A percentile compares a stretch with the other conserved stretches of the same genome.
These are phyloP conservation scores for Mus spretus DNA, from an alignment of 2,797 vertebrate species.

Conservation along the genomic window DNA sequence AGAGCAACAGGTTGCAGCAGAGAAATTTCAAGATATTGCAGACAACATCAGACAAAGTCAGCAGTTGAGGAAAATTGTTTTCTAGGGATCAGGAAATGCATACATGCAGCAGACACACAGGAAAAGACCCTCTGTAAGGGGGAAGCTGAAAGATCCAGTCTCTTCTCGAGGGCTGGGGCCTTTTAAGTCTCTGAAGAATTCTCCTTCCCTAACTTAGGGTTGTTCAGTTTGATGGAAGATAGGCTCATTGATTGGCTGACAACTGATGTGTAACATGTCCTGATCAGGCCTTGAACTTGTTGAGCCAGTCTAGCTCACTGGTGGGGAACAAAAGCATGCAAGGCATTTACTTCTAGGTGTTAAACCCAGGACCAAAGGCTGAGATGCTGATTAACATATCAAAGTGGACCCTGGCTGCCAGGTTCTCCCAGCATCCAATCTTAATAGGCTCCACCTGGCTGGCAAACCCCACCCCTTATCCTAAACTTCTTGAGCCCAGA, in stretches of 20 bases:
- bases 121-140: not conserved
- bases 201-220: not conserved
- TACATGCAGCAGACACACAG: not conserved
- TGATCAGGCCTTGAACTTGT: too few relatives aligned
- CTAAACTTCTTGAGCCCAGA: not conserved
- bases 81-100: not conserved
- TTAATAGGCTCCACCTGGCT: not conserved
- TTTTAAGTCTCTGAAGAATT: not conserved
- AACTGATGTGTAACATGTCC: not conserved
- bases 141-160: not conserved
- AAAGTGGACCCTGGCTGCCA: not conserved
- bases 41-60: not conserved
- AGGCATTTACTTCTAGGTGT: not conserved
- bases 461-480: not conserved
- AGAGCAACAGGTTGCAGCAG: not conserved
- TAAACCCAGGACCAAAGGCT: not conserved
- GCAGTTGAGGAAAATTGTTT: not conserved
- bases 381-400: not conserved
- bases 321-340: not conserved
- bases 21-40: not conserved
- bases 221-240: not conserved
- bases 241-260: not conserved
- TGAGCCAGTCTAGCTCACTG: not conserved
- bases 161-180: not conserved
- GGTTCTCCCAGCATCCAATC: not conserved